A percentile compares a stretch with the other conserved stretches of the same genome.
These are phyloP conservation scores for Takifugu flavidus DNA, from an alignment of 2,113 vertebrate genomes.

Conservation along the genomic window DNA sequence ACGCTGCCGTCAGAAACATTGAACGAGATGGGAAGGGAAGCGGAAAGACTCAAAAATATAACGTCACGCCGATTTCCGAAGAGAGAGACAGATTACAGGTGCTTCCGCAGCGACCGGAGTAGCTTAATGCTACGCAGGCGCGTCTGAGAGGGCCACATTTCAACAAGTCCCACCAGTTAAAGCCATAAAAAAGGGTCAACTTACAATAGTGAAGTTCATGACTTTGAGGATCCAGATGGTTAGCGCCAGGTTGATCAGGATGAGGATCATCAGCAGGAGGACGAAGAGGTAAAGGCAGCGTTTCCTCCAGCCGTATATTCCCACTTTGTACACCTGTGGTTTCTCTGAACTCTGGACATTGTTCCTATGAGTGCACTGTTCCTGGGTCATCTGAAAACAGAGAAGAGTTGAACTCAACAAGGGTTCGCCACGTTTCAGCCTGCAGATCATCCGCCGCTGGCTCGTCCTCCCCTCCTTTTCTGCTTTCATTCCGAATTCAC, in stretches of 20 bases:
- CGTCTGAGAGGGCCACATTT: no score
- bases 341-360: constrained; percentile 90
- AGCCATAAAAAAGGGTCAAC: constrained; percentile 50
- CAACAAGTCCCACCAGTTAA: background rate
- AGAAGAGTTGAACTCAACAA: background rate
- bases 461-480: no score
- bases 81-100: no score
- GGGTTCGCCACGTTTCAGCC: no score
- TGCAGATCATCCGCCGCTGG: no score
- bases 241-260: constrained; percentile 97
- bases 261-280: constrained; percentile 96
- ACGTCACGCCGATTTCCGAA: no score
- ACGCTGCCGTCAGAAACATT: background rate
- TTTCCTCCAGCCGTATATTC: constrained; percentile 99
- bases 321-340: constrained; percentile 97
- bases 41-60: no score
- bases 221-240: constrained; percentile 99
- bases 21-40: background rate
- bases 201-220: constrained; percentile 99
- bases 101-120: no score
- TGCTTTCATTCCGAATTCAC: no score
- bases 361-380: constrained; percentile 92
- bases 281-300: constrained; percentile 99
- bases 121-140: no score
- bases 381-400: constrained; percentile 91